phyloP scores from a whole-genome alignment of 2,797 vertebrate species.

The Vultur gryphus region DNA sequence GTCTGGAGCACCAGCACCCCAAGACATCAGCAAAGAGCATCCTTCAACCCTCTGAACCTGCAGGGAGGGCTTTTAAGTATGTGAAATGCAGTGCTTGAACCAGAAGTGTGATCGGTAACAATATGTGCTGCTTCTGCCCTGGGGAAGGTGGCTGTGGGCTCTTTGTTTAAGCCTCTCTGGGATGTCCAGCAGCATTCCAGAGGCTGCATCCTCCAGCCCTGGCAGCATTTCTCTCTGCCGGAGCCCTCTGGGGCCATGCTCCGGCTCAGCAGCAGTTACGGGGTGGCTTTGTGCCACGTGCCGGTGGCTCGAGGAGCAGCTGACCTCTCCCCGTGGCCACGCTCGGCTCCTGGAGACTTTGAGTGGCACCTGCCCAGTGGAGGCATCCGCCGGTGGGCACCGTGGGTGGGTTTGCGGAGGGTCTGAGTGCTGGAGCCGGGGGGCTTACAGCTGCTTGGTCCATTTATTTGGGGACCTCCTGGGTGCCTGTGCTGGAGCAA shows the following conservation, averaged over 20 bases:
- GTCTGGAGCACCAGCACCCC: fast-evolving
- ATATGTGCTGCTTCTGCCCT: neutral
- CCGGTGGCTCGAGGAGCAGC: neutral
- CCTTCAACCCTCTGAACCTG: neutral
- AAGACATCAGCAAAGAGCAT: neutral
- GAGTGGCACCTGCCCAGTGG: neutral
- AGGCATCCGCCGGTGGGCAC: fast-evolving
- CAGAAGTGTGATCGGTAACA: too few relatives aligned
- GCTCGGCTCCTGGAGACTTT: neutral
- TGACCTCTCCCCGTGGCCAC: neutral
- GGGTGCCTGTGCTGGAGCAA: neutral
- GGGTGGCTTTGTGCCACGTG: fast-evolving
- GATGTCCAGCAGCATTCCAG: neutral
- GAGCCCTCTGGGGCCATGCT: neutral
- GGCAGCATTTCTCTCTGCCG: neutral
- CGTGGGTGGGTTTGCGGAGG: fast-evolving
- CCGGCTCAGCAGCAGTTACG: fast-evolving
- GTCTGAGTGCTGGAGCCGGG: neutral
- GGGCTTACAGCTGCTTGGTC: neutral
- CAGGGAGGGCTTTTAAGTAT: neutral
- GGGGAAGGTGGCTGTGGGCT: fast-evolving
- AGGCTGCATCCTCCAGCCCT: neutral
- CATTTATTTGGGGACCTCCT: neutral
- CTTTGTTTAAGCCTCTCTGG: neutral
- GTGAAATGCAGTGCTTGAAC: fast-evolving